These are phyloP conservation scores for Carollia perspicillata DNA, from an alignment of 2,113 vertebrate species.

Conservation along the genomic window DNA sequence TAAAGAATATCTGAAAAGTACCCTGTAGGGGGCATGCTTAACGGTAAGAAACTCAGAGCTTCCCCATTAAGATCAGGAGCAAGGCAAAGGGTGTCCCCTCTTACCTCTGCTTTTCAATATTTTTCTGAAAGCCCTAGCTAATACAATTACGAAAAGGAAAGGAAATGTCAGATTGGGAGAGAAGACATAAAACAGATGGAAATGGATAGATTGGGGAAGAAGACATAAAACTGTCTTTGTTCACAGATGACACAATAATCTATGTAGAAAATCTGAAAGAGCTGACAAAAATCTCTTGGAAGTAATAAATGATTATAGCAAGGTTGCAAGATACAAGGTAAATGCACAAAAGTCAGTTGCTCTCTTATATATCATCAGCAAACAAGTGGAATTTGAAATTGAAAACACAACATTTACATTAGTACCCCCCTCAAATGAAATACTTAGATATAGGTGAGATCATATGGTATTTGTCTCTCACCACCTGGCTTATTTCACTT, in stretches of 20 bases:
- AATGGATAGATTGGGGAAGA: not conserved
- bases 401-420: not conserved
- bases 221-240: not conserved
- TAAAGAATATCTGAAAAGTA: not conserved
- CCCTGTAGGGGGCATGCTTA: not conserved
- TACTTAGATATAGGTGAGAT: not conserved
- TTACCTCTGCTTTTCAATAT: not conserved
- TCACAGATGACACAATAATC: not conserved
- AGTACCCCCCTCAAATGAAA: not conserved
- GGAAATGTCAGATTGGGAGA: not conserved
- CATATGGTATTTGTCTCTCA: too few species aligned
- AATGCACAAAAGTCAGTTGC: not conserved
- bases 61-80: not conserved
- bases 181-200: not conserved
- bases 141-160: not conserved
- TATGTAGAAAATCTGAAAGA: not conserved
- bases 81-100: not conserved
- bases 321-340: not conserved
- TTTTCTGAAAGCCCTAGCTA: not conserved
- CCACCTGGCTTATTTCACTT: too few species aligned
- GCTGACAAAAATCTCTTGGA: not conserved
- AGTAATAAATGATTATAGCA: not conserved
- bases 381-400: not conserved
- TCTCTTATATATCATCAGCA: not conserved
- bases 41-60: not conserved